Evolutionary conservation across 2,888 invertebrate species (phyloP), one percentile per base, ranked within the genome.

Genomic region (Catocala fraxini): DNA sequence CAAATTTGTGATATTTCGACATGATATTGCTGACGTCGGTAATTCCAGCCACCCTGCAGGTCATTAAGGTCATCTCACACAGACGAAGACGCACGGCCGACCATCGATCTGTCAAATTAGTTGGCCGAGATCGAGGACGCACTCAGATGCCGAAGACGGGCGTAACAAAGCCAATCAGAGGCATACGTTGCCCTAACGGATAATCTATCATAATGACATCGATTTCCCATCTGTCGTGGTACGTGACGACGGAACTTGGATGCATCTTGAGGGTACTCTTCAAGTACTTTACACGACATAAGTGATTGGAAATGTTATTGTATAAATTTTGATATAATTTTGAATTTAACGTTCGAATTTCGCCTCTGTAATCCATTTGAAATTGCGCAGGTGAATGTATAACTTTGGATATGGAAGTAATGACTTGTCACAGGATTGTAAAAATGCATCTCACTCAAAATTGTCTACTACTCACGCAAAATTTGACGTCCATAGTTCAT

Each of bases 21-120:
- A 34, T 25, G 39, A 54, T 47, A 39, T 39, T 39, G 33, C 35
- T 46, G 10, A 53, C 35, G 9, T 45, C 39, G n/a, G 45, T 46
- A 34, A 12, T n/a, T 34, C 47, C 43, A 46, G 48, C 41, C 46
- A 54, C 54, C 41, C 45, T 49, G 25, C 73, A 68, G 75, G 79
- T 83, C 86, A 86, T 90, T 91, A 90, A 85, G 89, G 87, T 84
- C 85, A 88, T 80, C 79, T 81, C 85, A 85, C 82, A 88, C 85
- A 59, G 68, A 65, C 71, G 62, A 77, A 82, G 80, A 74, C 75
- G 70, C 72, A 69, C 73, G 77, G 70, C 72, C 79, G 79, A 87
- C 86, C 89, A 90, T 89, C 92, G 93, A 94, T 93, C 93, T 90
- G 89, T 94, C 93, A 94, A 93, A 91, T 94, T 93, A 92, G 90